phyloP scores from a whole-genome alignment of 2,113 vertebrate genomes.

The Lasiurus cinereus region DNA sequence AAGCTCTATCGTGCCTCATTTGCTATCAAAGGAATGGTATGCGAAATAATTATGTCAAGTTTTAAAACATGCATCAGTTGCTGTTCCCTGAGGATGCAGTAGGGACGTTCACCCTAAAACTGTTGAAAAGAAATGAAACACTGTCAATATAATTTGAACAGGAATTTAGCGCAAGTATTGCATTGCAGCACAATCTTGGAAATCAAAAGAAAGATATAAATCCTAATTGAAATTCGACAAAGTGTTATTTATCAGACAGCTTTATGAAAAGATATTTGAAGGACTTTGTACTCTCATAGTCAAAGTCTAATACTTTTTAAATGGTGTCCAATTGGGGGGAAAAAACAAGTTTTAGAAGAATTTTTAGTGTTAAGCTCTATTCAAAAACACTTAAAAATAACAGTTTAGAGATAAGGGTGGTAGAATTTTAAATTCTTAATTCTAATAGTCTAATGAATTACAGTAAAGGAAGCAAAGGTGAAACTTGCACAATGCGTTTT shows the following conservation, averaged over 20 bases:
- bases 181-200: conserved; percentile 10
- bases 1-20: not conserved
- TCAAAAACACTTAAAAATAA: conserved; percentile 23
- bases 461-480: conserved; percentile 16
- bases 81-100: not conserved
- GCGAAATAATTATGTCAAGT: not conserved
- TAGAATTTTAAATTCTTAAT: conserved; percentile 40
- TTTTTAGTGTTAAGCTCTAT: conserved; percentile 14
- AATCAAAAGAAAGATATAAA: conserved; percentile 9
- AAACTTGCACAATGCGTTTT: conserved; percentile 43
- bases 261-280: conserved; percentile 44
- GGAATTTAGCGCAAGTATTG: conserved; percentile 33
- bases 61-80: conserved; percentile 17
- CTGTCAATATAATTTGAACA: conserved; percentile 1
- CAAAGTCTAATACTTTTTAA: not conserved
- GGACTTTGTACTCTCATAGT: not conserved
- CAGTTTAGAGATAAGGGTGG: not conserved
- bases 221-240: not conserved
- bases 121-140: conserved; percentile 34
- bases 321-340: not conserved
- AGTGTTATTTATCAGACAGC: not conserved
- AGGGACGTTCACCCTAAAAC: conserved; percentile 9
- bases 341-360: not conserved
- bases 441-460: conserved; percentile 34
- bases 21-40: not conserved